Evolutionary conservation across 2,113 vertebrate genomes (phyloP).

Genomic region (Pterocles gutturalis): DNA sequence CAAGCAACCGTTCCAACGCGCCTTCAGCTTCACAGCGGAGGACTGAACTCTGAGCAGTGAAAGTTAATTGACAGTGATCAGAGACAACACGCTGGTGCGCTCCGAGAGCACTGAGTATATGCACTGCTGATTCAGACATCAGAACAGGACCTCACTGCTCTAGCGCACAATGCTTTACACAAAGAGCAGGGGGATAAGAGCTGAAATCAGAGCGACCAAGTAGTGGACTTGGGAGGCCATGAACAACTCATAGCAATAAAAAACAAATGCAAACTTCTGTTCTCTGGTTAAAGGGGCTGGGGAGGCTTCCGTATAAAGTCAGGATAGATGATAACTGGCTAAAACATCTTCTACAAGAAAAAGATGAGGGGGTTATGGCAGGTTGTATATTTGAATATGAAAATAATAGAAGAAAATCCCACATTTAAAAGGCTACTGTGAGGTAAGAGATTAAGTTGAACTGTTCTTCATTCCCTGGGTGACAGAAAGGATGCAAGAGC

Average conservation of each 20-base stretch:
- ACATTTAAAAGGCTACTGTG: neutral
- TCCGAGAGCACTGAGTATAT: neutral
- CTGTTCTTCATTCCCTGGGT: neutral
- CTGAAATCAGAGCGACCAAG: neutral
- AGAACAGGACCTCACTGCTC: neutral
- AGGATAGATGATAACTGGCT: neutral
- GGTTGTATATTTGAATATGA: neutral
- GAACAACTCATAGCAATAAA: neutral
- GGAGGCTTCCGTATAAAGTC: neutral
- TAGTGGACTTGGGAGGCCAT: neutral
- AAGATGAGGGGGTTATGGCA: neutral
- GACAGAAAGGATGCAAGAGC: neutral
- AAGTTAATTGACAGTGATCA: neutral
- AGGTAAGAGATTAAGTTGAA: neutral
- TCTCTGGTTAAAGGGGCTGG: neutral
- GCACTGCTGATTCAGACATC: neutral
- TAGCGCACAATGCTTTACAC: neutral
- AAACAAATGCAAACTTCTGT: neutral
- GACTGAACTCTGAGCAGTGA: neutral
- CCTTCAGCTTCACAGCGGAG: neutral
- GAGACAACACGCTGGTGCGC: neutral
- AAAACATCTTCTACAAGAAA: neutral
- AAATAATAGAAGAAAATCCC: neutral
- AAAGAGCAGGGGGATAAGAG: neutral
- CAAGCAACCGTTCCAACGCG: neutral